These are phyloP conservation scores for Thyatira batis DNA, from an alignment of 2,888 invertebrate genomes.

Conservation along the genomic window DNA sequence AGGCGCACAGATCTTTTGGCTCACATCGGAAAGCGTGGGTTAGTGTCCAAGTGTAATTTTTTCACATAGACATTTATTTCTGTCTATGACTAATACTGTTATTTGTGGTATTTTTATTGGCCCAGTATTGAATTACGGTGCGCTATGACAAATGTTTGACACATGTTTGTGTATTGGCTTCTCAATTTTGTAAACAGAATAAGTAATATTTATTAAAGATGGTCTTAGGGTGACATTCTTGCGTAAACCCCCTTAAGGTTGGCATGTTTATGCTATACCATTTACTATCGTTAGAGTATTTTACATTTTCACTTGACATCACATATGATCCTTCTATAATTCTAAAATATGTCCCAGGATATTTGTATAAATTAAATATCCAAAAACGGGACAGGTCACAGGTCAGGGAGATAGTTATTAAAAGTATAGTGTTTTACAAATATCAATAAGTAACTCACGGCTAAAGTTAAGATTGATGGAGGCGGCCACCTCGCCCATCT, in stretches of 20 bases:
- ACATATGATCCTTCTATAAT: no score
- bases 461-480: slow-evolving; percentile 98
- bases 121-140: slow-evolving; percentile 60
- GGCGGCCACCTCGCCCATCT: slow-evolving; percentile 98
- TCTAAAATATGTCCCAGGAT: no score
- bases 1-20: slow-evolving; percentile 42
- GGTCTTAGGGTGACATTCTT: not conserved
- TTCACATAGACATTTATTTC: slow-evolving; percentile 61
- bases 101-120: slow-evolving; percentile 68
- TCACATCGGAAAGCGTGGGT: slow-evolving; percentile 55
- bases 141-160: slow-evolving; percentile 51
- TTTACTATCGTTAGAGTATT: not conserved
- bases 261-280: not conserved
- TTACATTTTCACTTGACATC: no score
- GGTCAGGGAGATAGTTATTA: not conserved
- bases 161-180: slow-evolving; percentile 23
- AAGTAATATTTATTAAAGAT: not conserved
- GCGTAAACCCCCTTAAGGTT: not conserved
- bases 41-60: slow-evolving; percentile 43
- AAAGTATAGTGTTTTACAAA: not conserved
- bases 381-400: no score
- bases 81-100: slow-evolving; percentile 66
- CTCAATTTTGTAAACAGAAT: slow-evolving; percentile 4
- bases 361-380: no score
- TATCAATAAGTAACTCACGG: slow-evolving; percentile 87